Conservation (phyloP, 1,140 invertebrate genomes). For the Paracyclopina nana region DNA sequence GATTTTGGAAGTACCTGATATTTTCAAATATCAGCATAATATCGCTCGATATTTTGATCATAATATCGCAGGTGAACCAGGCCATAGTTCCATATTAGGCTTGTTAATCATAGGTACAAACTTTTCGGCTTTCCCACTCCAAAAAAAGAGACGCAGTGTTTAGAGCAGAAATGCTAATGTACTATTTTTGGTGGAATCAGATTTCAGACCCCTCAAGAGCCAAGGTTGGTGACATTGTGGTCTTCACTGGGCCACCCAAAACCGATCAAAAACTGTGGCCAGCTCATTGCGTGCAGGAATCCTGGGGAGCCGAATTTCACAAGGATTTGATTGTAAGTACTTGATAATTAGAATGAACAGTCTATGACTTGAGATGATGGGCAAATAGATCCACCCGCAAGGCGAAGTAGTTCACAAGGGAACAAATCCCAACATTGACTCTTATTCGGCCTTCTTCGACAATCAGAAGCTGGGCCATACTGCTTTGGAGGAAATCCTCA, state of each 20-base stretch:
- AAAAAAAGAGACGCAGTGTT: neutral
- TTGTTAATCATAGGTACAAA: too few species aligned
- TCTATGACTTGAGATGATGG: too few species aligned
- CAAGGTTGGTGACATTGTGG: conserved; percentile 66
- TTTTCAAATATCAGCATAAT: too few species aligned
- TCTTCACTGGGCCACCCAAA: conserved; percentile 62
- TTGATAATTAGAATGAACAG: too few species aligned
- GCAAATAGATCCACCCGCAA: neutral
- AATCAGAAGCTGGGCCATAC: conserved; percentile 78
- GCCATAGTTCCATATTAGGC: too few species aligned
- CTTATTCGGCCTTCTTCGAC: conserved; percentile 95
- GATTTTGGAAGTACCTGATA: too few species aligned
- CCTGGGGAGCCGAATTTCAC: conserved; percentile 81
- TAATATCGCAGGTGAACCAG: too few species aligned
- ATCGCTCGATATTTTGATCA: too few species aligned
- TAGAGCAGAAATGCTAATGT: neutral
- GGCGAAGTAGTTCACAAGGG: conserved; percentile 64
- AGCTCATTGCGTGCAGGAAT: conserved; percentile 78
- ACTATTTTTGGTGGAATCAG: conserved; percentile 5
- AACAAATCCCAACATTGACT: conserved; percentile 80
- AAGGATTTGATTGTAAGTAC: conserved; percentile 60
- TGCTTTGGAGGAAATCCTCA: conserved; percentile 54
- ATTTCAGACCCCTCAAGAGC: conserved; percentile 36
- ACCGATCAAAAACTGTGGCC: conserved; percentile 81
- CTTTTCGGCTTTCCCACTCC: too few species aligned